Conservation (phyloP, 2,888 invertebrate genomes). For the Copidosoma aretas region DNA sequence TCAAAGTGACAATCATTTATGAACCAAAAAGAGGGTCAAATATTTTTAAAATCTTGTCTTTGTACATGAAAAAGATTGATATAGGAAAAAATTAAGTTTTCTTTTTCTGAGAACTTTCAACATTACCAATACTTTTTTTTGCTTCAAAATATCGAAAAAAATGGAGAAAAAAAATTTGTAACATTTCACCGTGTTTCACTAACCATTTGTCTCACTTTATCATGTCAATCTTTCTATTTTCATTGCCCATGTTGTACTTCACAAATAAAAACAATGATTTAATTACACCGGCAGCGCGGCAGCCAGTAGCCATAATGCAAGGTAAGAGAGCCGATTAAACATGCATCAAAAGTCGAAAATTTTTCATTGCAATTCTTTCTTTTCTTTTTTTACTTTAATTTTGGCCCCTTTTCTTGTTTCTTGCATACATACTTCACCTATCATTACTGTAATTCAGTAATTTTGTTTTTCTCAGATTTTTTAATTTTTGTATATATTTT, state of each 20-base stretch:
- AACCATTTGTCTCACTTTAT: slow-evolving; percentile 42
- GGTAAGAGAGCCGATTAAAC: slow-evolving; percentile 61
- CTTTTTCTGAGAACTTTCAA: slow-evolving; percentile 40
- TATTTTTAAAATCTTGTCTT: neutral
- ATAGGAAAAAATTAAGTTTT: slow-evolving; percentile 23
- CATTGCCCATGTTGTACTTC: slow-evolving; percentile 53
- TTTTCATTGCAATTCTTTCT: slow-evolving; percentile 59
- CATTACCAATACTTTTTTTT: slow-evolving; percentile 28
- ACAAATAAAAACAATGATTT: slow-evolving; percentile 62
- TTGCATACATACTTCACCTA: slow-evolving; percentile 44
- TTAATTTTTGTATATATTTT: slow-evolving; percentile 6
- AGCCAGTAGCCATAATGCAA: slow-evolving; percentile 63
- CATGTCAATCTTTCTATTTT: slow-evolving; percentile 44
- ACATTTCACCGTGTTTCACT: slow-evolving; percentile 42
- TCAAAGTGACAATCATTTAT: neutral
- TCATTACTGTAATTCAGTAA: slow-evolving; percentile 38
- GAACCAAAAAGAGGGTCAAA: neutral
- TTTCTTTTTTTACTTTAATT: slow-evolving; percentile 13
- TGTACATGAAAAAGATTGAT: slow-evolving; percentile 3
- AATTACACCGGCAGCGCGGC: slow-evolving; percentile 64
- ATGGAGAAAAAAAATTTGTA: slow-evolving; percentile 21
- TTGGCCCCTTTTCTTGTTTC: slow-evolving; percentile 53
- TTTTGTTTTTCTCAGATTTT: slow-evolving; percentile 5
- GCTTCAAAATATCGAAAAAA: slow-evolving; percentile 36
- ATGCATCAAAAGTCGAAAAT: slow-evolving; percentile 59